Percentiles rank a stretch among this genome's conserved stretches.
Conservation (phyloP, 2,888 invertebrate species). For the Brenthis hecate region DNA sequence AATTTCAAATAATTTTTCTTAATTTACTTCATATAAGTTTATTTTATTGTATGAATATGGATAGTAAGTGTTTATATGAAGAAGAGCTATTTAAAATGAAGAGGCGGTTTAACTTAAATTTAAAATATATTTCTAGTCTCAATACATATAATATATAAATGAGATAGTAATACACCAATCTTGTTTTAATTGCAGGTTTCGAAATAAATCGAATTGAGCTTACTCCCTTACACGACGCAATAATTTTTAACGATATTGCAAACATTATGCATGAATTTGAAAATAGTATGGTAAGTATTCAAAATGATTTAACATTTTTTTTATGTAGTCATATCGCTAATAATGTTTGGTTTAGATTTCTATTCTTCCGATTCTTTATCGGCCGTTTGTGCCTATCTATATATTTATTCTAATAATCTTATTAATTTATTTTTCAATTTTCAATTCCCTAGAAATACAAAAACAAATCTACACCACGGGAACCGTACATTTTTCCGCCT, state of each 20-base stretch:
- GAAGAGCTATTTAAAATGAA: no score
- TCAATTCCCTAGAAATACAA: no score
- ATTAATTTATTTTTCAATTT: not conserved
- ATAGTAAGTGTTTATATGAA: conserved; percentile 55
- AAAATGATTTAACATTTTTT: not conserved
- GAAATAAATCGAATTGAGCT: conserved; percentile 61
- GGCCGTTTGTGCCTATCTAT: no score
- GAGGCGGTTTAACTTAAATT: not conserved
- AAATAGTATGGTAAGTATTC: conserved; percentile 58
- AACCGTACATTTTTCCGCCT: no score
- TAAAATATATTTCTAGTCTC: not conserved
- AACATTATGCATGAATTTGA: conserved; percentile 70
- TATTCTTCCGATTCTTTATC: no score
- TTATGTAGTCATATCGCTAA: no score
- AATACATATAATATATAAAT: not conserved
- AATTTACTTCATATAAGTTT: conserved; percentile 45
- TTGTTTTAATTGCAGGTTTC: conserved; percentile 47
- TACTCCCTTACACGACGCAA: conserved; percentile 66
- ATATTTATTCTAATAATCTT: not conserved
- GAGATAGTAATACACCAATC: not conserved
- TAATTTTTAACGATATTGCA: conserved; percentile 70
- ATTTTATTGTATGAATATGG: conserved; percentile 54
- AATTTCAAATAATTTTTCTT: conserved; percentile 40
- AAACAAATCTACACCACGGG: no score
- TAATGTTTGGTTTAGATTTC: no score